Evolutionary conservation across 1,140 invertebrate genomes (phyloP).

Genomic region (Heliothis virescens): DNA sequence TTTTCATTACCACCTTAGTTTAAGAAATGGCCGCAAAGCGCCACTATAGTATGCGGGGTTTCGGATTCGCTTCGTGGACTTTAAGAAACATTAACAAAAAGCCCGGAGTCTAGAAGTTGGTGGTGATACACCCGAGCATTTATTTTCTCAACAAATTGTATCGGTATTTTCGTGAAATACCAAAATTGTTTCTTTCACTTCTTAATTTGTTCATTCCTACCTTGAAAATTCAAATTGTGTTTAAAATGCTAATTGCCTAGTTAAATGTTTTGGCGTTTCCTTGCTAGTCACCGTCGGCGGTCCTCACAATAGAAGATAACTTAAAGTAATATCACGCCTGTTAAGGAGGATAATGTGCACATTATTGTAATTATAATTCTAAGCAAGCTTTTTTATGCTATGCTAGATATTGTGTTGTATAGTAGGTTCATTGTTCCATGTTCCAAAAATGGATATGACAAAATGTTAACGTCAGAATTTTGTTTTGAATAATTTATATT

Average conservation of each 20-base stretch:
- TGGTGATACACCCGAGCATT: no score
- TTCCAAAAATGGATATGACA: neutral
- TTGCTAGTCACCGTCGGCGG: neutral
- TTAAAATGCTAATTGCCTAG: slow-evolving; percentile 22
- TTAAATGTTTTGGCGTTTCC: slow-evolving; percentile 4
- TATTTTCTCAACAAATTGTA: no score
- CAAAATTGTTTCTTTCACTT: neutral
- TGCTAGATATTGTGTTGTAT: neutral
- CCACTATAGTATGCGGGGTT: no score
- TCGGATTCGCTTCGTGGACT: no score
- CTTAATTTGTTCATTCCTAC: neutral
- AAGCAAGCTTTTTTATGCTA: neutral
- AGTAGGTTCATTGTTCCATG: neutral
- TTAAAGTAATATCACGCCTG: slow-evolving; percentile 18
- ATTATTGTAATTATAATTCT: slow-evolving; percentile 4
- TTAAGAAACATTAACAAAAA: no score
- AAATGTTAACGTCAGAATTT: neutral
- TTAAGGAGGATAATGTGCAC: slow-evolving; percentile 1
- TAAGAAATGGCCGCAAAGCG: no score
- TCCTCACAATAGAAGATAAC: neutral
- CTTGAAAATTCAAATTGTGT: slow-evolving; percentile 5
- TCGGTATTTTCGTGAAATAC: neutral
- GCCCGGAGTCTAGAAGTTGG: no score
- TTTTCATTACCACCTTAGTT: no score
- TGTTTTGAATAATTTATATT: neutral